Conservation (phyloP, 2,113 vertebrate genomes). For the Bubo blakistoni region DNA sequence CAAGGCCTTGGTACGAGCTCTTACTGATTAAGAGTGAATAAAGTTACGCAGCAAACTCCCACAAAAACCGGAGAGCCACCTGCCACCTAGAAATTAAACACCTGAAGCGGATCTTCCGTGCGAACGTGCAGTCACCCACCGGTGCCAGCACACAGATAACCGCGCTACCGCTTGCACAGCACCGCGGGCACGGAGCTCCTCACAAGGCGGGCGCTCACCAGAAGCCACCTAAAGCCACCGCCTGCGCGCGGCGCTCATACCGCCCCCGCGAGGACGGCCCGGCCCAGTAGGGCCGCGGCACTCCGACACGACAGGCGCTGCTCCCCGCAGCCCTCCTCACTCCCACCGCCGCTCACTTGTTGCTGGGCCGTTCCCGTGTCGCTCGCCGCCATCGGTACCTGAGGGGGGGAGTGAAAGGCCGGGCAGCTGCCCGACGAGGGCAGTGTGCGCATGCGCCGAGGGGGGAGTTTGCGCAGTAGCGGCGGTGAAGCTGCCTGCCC, state of each 20-base stretch:
- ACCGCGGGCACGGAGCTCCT: neutral
- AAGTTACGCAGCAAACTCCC: neutral
- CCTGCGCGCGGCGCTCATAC: neutral
- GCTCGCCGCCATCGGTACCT: neutral
- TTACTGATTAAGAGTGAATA: rapidly evolving
- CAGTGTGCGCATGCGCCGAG: rapidly evolving
- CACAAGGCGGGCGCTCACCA: neutral
- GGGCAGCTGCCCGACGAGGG: rapidly evolving
- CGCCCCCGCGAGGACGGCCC: neutral
- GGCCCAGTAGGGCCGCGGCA: neutral
- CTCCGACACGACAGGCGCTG: neutral
- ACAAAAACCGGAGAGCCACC: rapidly evolving
- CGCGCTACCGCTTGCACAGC: neutral
- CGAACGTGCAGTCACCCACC: rapidly evolving
- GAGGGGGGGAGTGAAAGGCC: rapidly evolving
- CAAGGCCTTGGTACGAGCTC: too few relatives aligned
- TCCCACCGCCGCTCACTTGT: neutral
- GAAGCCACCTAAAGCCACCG: neutral
- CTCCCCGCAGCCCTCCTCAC: neutral
- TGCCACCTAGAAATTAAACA: rapidly evolving
- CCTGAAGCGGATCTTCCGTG: rapidly evolving
- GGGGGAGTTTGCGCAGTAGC: neutral
- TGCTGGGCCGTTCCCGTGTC: neutral
- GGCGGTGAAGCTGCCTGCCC: neutral
- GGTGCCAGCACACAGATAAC: rapidly evolving